Percentiles rank a stretch among this genome's conserved stretches.
Evolutionary conservation across 2,888 invertebrate species (phyloP).

Genomic region (Drosophila testacea): DNA sequence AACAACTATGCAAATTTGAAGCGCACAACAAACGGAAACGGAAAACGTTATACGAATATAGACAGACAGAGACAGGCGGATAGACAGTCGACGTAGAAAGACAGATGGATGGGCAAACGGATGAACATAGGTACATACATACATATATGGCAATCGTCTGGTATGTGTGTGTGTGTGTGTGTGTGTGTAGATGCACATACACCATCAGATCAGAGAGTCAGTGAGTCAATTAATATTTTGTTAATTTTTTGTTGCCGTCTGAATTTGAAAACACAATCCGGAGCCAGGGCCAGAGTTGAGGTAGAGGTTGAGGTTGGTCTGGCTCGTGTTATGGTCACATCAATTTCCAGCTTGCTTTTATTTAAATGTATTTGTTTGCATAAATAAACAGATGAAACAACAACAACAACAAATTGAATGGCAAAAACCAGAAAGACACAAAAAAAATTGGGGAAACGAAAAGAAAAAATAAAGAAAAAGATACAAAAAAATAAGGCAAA

Average conservation of each 20-base stretch:
- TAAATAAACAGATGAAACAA: conserved; percentile 52
- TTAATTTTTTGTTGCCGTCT: conserved; percentile 51
- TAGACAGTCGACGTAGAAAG: conserved; percentile 15
- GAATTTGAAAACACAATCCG: conserved; percentile 18
- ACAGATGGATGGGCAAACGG: conserved; percentile 24
- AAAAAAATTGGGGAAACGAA: conserved; percentile 1
- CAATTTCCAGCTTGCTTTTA: conserved; percentile 57
- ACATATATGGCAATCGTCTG: conserved; percentile 6
- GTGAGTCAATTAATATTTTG: conserved; percentile 75
- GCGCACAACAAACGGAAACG: conserved; percentile 60
- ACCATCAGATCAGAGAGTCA: conserved; percentile 55
- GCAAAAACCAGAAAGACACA: conserved; percentile 31
- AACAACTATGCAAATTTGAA: conserved; percentile 60
- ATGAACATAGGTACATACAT: conserved; percentile 10
- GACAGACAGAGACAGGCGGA: conserved; percentile 8
- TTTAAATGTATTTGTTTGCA: conserved; percentile 75
- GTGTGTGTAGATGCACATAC: conserved; percentile 14
- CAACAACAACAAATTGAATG: conserved; percentile 30
- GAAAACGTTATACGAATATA: conserved; percentile 60
- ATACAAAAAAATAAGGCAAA: conserved; percentile 45
- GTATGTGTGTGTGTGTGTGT: conserved; percentile 15
- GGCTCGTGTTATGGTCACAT: conserved; percentile 67
- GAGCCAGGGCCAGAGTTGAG: background rate
- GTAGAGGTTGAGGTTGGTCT: conserved; percentile 27
- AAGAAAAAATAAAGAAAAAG: conserved; percentile 21